Percentiles rank a stretch among this genome's conserved stretches.
These are phyloP conservation scores for Hylaea fasciaria DNA, from an alignment of 2,888 invertebrate species.

Conservation along the genomic window DNA sequence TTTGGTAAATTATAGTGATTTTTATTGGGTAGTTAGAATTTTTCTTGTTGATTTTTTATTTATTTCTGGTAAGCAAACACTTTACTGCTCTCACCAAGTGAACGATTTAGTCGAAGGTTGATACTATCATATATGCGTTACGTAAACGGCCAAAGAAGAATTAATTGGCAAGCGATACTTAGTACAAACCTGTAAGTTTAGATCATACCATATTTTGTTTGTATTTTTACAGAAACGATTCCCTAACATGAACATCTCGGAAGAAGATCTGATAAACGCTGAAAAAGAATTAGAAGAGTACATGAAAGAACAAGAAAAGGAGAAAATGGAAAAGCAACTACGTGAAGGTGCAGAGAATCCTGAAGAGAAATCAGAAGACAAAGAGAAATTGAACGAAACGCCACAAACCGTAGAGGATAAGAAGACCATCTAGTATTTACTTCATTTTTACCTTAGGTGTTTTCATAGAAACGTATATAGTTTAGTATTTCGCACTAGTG, in stretches of 20 bases:
- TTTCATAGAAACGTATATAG: too few relatives aligned
- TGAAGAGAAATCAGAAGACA: slow-evolving; percentile 19
- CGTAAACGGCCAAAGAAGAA: too few relatives aligned
- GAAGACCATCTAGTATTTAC: slow-evolving; percentile 59
- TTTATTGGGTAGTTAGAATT: too few relatives aligned
- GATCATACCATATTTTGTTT: not conserved
- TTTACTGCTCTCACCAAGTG: too few relatives aligned
- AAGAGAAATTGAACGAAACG: slow-evolving; percentile 22
- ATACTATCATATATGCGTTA: too few relatives aligned
- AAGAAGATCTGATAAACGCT: slow-evolving; percentile 74
- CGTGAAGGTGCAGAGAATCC: slow-evolving; percentile 28
- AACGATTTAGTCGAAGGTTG: too few relatives aligned
- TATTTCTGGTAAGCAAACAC: too few relatives aligned
- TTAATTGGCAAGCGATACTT: too few relatives aligned
- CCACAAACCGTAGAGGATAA: slow-evolving; percentile 51
- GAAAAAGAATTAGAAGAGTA: slow-evolving; percentile 72
- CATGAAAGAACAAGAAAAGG: slow-evolving; percentile 59
- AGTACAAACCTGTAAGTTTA: too few relatives aligned
- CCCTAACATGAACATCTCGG: slow-evolving; percentile 74
- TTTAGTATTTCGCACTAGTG: slow-evolving; percentile 41
- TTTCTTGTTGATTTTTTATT: too few relatives aligned
- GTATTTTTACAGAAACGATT: slow-evolving; percentile 67
- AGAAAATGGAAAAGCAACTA: not conserved
- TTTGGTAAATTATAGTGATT: too few relatives aligned
- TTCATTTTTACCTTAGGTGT: too few relatives aligned